Conservation (phyloP, 64 coral and sea anemone genomes). For the Catalaphyllia jardinei region DNA sequence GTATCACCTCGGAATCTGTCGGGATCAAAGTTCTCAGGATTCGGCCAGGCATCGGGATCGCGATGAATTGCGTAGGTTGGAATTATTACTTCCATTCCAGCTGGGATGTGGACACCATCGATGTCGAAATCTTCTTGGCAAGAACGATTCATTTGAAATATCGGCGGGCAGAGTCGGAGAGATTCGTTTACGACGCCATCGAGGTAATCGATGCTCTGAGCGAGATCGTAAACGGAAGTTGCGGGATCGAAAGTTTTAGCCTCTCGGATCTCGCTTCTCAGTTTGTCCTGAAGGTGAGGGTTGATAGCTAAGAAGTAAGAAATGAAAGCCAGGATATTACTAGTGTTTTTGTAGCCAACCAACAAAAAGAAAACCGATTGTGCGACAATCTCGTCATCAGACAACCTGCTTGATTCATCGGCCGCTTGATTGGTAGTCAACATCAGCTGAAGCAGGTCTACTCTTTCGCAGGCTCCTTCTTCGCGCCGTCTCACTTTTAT, state of each 20-base stretch:
- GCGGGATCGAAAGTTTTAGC: constrained; percentile 2
- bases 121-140: constrained; percentile 26
- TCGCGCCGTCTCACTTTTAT: not conserved
- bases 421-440: constrained; percentile 16
- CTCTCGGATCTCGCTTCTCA: constrained; percentile 27
- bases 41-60: constrained; percentile 36
- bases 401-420: constrained; percentile 28
- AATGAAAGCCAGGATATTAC: constrained; percentile 11
- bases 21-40: constrained; percentile 50
- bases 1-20: constrained; percentile 42
- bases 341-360: constrained; percentile 44
- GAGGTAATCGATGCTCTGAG: constrained; percentile 48
- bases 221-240: constrained; percentile 21
- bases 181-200: constrained; percentile 60
- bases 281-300: constrained; percentile 41
- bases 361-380: constrained; percentile 48
- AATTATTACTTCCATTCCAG: constrained; percentile 29
- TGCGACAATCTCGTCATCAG: constrained; percentile 28
- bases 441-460: constrained; percentile 48
- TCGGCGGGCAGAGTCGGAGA: constrained; percentile 50
- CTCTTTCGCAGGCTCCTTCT: not conserved
- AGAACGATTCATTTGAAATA: constrained; percentile 14
- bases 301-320: constrained; percentile 39
- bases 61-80: constrained; percentile 27
- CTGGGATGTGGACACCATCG: constrained; percentile 43